A percentile compares a stretch with the other conserved stretches of the same genome.
Evolutionary conservation across 2,888 invertebrate genomes (phyloP).

Genomic region (Drosophila planitibia): DNA sequence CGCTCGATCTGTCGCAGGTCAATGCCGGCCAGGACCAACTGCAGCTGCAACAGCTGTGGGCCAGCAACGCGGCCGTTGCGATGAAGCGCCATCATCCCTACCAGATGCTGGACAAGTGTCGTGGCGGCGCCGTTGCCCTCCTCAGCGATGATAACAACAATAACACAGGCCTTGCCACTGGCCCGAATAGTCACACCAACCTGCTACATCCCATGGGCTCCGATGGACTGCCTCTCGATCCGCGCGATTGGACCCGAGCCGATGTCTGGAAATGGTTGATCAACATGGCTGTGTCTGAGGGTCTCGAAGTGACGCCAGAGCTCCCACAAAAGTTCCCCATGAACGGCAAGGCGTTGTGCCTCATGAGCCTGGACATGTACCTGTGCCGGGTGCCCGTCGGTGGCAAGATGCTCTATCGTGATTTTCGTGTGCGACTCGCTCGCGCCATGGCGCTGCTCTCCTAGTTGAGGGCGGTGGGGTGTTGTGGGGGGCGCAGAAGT

Average conservation of each 20-base stretch:
- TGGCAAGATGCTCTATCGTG: constrained; percentile 90
- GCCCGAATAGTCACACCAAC: constrained; percentile 34
- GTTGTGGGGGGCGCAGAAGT: background rate
- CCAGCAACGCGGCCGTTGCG: constrained; percentile 41
- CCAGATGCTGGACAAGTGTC: constrained; percentile 69
- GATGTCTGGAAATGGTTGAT: constrained; percentile 90
- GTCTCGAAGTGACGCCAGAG: constrained; percentile 84
- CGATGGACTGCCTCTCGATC: constrained; percentile 87
- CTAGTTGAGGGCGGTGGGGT: constrained; percentile 25
- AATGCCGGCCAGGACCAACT: constrained; percentile 78
- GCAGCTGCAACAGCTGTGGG: constrained; percentile 78
- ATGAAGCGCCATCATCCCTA: constrained; percentile 79
- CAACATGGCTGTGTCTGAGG: constrained; percentile 87
- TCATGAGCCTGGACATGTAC: constrained; percentile 92
- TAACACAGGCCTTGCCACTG: constrained; percentile 45
- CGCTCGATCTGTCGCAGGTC: constrained; percentile 84
- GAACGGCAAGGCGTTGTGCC: constrained; percentile 92
- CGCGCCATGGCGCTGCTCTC: constrained; percentile 88
- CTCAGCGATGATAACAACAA: constrained; percentile 58
- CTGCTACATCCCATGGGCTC: constrained; percentile 73
- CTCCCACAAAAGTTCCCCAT: constrained; percentile 88
- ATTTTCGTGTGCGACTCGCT: constrained; percentile 89
- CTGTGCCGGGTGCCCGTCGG: constrained; percentile 89
- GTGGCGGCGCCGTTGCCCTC: constrained; percentile 47
- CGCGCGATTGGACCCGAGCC: constrained; percentile 89